Conservation (phyloP, 2,113 vertebrate species). For the Asarcornis scutulata region DNA sequence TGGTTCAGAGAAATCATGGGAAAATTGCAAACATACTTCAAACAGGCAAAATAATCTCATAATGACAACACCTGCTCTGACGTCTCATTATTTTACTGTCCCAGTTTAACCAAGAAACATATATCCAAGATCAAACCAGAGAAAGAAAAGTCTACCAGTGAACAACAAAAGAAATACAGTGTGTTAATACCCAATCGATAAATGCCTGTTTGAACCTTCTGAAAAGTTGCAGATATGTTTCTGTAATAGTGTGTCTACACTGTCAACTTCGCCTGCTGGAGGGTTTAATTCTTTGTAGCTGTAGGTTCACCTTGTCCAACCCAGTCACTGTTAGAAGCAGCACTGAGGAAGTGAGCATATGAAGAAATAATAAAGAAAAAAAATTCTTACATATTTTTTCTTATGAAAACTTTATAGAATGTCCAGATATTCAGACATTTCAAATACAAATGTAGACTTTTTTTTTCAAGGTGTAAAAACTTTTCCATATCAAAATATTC, state of each 20-base stretch:
- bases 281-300: background rate
- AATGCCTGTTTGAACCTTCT: background rate
- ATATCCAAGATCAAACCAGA: background rate
- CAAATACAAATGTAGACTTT: background rate
- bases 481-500: background rate
- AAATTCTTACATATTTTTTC: background rate
- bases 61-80: background rate
- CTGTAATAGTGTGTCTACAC: background rate
- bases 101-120: background rate
- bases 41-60: background rate
- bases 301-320: background rate
- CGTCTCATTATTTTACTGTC: background rate
- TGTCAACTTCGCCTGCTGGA: background rate
- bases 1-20: background rate
- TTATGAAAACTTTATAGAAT: background rate
- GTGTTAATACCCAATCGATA: background rate
- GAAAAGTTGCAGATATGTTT: background rate
- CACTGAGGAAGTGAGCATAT: background rate
- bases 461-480: background rate
- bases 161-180: background rate
- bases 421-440: background rate
- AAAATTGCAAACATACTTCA: background rate
- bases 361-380: background rate
- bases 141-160: background rate
- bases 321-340: background rate